Conservation (phyloP, 1,140 invertebrate species). For the Neodiprion lecontei region DNA sequence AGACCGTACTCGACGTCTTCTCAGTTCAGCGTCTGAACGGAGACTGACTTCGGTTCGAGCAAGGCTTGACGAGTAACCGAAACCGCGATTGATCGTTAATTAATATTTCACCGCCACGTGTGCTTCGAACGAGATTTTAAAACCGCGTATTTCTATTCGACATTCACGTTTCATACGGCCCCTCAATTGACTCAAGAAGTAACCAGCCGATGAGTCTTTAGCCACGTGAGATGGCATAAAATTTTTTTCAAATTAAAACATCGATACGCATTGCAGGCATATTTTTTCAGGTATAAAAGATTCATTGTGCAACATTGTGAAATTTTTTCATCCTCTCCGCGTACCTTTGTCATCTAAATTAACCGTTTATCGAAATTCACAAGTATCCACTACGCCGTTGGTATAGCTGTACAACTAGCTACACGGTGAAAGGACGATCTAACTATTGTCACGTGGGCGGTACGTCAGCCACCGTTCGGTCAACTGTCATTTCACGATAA, state of each 20-base stretch:
- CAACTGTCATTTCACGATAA: constrained; percentile 51
- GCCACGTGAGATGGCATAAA: constrained; percentile 2
- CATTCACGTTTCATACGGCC: not conserved
- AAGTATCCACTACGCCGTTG: too few species aligned
- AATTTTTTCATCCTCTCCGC: too few species aligned
- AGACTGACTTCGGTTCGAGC: not conserved
- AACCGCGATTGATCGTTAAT: not conserved
- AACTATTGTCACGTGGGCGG: constrained; percentile 39
- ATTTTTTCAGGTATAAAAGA: not conserved
- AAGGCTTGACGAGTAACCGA: too few species aligned
- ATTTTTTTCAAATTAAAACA: not conserved
- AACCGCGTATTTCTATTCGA: not conserved
- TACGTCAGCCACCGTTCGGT: constrained; percentile 40
- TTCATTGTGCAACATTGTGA: not conserved
- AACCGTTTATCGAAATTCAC: too few species aligned
- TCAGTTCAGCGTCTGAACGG: not conserved
- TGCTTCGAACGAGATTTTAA: not conserved
- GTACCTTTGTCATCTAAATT: too few species aligned
- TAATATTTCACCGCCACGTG: not conserved
- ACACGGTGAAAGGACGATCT: constrained; percentile 22
- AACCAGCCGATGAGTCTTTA: not conserved
- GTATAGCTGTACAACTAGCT: too few species aligned
- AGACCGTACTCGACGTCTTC: constrained; percentile 14
- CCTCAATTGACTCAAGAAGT: not conserved
- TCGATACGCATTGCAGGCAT: not conserved